Evolutionary conservation across 2,888 invertebrate species (phyloP), one percentile per base, ranked within the genome.

Genomic region (Spicauda simplicius): DNA sequence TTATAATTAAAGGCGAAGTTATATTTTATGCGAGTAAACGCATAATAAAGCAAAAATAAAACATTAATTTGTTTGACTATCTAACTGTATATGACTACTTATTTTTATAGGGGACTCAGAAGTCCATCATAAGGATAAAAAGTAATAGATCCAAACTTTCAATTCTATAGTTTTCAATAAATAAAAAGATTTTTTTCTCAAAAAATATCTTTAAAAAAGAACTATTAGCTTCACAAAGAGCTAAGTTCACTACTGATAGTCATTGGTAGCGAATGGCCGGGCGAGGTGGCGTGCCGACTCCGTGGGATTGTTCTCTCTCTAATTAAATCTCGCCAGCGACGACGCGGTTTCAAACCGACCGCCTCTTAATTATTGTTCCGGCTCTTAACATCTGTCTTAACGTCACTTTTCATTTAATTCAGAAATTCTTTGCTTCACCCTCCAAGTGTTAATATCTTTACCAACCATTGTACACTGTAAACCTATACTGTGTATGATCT

Each of bases 291-390:
- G 64, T 25, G 20, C 30, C 64, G 62, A 62, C 64, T 71, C 72
- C 67, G 64, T 63, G 74, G 82, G 80, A 86, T 87, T 86, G 86
- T 86, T 86, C 89, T 80, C 86, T 84, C 90, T 85, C 88, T 93
- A 92, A 93, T 93, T 93, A 92, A 92, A 93, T 92, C 91, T 88
- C 86, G 85, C 84, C 85, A 84, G 79, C 85, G 83, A 87, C 86
- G 85, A 81, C 86, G 89, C 87, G 90, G 90, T 90, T 88, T 84
- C 86, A 85, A 86, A 88, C 88, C 88, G 91, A 87, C 91, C 86
- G 87, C 89, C 90, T 92, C 91, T 91, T 92, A 91, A 91, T 91
- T 92, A 91, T 91, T 90, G 90, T 89, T 86, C 87, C 85, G 85
- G 86, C 86, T 86, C 87, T 91, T 91, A 91, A 91, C 91, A 91